Conservation (phyloP, 1,140 invertebrate species). For the Caerostris darwini region DNA sequence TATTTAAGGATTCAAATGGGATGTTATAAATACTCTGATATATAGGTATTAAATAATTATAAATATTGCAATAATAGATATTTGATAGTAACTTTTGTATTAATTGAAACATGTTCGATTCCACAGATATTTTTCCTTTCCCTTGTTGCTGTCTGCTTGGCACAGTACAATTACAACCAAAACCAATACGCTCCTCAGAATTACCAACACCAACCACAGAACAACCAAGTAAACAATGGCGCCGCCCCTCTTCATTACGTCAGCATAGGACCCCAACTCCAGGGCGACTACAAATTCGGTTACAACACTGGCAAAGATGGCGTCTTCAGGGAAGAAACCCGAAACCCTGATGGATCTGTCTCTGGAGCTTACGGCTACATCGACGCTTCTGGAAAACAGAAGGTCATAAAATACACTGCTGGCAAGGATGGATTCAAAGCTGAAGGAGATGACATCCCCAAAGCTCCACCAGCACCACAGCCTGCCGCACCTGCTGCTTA, state of each 20-base stretch:
- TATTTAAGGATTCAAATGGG: too few species aligned
- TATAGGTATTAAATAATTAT: too few species aligned
- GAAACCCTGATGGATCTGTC: conserved; percentile 80
- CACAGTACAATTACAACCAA: conserved; percentile 38
- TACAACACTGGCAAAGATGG: conserved; percentile 78
- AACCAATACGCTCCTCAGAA: conserved; percentile 51
- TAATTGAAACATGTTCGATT: not conserved
- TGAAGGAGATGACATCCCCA: conserved; percentile 81
- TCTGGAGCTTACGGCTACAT: conserved; percentile 86
- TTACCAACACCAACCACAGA: conserved; percentile 30
- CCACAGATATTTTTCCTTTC: conserved; percentile 41
- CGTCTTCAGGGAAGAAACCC: conserved; percentile 78
- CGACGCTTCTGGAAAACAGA: conserved; percentile 83
- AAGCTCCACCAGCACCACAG: conserved; percentile 67
- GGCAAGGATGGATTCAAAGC: conserved; percentile 86
- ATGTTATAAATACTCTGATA: too few species aligned
- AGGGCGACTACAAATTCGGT: conserved; percentile 79
- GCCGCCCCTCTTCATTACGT: conserved; percentile 77
- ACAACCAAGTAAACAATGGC: conserved; percentile 50
- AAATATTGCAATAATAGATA: too few species aligned
- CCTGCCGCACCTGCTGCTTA: conserved; percentile 67
- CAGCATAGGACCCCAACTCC: conserved; percentile 70
- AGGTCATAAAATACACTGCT: conserved; percentile 86
- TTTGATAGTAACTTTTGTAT: too few species aligned
- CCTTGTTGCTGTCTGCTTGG: conserved; percentile 44